Evolutionary conservation across 2,113 vertebrate genomes (phyloP), one percentile per base, ranked within the genome.

Genomic region (Atractosteus spatula): DNA sequence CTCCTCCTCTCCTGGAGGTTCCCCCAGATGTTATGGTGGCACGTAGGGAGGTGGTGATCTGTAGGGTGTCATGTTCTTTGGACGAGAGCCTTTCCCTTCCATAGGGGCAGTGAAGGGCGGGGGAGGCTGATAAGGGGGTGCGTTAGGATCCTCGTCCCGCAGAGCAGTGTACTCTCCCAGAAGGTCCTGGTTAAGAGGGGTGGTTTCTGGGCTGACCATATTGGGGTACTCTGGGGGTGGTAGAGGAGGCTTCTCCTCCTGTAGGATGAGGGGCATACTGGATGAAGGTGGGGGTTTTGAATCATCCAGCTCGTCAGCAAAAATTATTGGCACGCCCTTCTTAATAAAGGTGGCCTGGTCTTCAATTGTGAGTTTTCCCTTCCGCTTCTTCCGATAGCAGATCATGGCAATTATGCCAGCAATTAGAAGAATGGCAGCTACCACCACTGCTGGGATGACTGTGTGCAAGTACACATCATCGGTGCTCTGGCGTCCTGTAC

Each of bases 331-430:
- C 73, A 99, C 96, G 0, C 97, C 97, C 44, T 99, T 99, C 89
- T 97, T 99, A 76, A 99, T 98, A 82, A 99, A 99, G 51, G 97
- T 98, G 71, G 96, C 96, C 87, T 98, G 97, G 84, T 99, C 97
- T 88, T 99, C 97, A 0, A 95, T 95, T 42, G 94, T 98, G 82
- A 98, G 91, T 80, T 99, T 98, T 62, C 96, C 97, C 87, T 93
- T 95, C 78, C 96, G 93, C 80, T 99, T 98, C 88, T 97, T 97
- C 61, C 96, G 94, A 71, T 99, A 99, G 83, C 97, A 99, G 77
- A 98, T 94, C 96, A 98, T 97, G 63, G 96, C 96, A 0, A 98
- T 95, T 82, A 98, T 93, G 42, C 96, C 97, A 0, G 95, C 95
- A n/a, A 96, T 93, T 0, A 99, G 93, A 41, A 99, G 88, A 74